Evolutionary conservation across 1,140 invertebrate species (phyloP).

Genomic region (Rhopalosiphum maidis): DNA sequence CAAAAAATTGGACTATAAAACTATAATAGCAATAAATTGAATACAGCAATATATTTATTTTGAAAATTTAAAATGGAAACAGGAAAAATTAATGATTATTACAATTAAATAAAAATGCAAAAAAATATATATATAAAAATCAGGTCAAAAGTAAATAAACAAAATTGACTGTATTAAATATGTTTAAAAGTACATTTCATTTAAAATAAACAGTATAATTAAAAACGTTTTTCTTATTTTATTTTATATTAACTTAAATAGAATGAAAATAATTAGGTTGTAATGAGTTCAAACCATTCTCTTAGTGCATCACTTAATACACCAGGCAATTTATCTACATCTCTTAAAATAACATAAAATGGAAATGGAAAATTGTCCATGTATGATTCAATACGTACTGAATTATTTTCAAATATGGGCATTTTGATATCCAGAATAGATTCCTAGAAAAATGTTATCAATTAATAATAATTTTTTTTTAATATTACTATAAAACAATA

Average conservation of each 20-base stretch:
- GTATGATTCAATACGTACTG: conserved; percentile 75
- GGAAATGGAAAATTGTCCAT: conserved; percentile 97
- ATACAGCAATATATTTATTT: conserved; percentile 9
- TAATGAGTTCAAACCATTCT: conserved; percentile 98
- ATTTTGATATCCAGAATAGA: conserved; percentile 91
- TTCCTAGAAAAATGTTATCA: conserved; percentile 66
- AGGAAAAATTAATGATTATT: not conserved
- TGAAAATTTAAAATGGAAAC: not conserved
- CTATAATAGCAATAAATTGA: not conserved
- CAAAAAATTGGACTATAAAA: not conserved
- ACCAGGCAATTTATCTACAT: conserved; percentile 84
- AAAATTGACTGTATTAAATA: not conserved
- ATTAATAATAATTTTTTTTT: too few relatives aligned
- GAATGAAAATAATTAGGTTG: conserved; percentile 60
- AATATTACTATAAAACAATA: too few relatives aligned
- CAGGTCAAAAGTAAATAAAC: not conserved
- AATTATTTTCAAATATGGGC: conserved; percentile 74
- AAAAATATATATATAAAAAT: not conserved
- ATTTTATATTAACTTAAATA: not conserved
- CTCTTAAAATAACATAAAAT: conserved; percentile 94
- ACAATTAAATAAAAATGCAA: not conserved
- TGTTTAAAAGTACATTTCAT: not conserved
- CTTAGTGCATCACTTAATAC: conserved; percentile 93
- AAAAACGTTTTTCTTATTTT: not conserved
- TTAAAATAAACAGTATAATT: not conserved